A percentile compares a stretch with the other conserved stretches of the same genome.
Evolutionary conservation across 2,888 invertebrate genomes (phyloP).

Genomic region (Hypomecis atomaria): DNA sequence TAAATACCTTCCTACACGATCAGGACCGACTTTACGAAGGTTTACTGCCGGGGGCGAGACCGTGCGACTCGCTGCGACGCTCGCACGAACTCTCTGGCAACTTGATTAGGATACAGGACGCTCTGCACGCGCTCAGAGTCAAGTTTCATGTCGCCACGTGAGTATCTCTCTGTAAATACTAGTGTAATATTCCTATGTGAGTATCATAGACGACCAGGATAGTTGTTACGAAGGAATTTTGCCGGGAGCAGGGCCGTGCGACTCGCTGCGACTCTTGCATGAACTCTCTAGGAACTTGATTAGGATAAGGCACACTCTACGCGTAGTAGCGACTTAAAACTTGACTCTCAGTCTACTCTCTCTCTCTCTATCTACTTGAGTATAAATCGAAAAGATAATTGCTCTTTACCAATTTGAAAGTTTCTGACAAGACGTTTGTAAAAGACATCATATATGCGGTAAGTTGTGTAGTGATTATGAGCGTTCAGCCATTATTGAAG

Average conservation of each 20-base stretch:
- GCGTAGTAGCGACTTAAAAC: no score
- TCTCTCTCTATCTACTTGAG: no score
- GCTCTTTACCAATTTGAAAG: no score
- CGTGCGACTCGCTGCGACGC: conserved; percentile 85
- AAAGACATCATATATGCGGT: no score
- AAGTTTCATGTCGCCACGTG: conserved; percentile 92
- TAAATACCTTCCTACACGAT: conserved; percentile 86
- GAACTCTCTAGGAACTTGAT: conserved; percentile 90
- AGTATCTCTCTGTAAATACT: conserved; percentile 75
- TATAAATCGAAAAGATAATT: no score
- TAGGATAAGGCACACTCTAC: conserved; percentile 88
- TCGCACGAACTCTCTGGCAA: conserved; percentile 91
- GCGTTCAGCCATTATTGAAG: no score
- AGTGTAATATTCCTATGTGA: no score
- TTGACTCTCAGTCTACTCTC: no score
- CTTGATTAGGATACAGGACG: conserved; percentile 87
- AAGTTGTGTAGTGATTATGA: no score
- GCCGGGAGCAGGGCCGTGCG: conserved; percentile 78
- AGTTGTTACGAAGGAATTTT: conserved; percentile 94
- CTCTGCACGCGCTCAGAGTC: conserved; percentile 89
- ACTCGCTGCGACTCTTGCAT: conserved; percentile 88
- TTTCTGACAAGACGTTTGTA: no score
- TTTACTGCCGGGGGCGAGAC: conserved; percentile 84
- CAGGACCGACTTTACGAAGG: conserved; percentile 96
- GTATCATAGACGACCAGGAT: conserved; percentile 94